A percentile compares a stretch with the other conserved stretches of the same genome.
These are phyloP conservation scores for Drosophila cracens DNA, from an alignment of 2,888 invertebrate genomes.

Conservation along the genomic window DNA sequence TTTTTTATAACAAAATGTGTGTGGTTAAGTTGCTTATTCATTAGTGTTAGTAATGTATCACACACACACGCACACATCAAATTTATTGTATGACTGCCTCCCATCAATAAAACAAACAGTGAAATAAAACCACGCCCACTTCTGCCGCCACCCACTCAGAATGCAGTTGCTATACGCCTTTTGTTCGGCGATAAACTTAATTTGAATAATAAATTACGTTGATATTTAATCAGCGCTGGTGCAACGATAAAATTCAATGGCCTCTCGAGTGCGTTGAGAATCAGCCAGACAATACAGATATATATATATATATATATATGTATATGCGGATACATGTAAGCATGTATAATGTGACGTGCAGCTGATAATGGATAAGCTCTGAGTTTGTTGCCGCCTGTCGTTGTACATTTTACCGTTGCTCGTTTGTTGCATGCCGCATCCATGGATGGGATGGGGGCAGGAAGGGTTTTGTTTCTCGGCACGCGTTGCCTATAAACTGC, in stretches of 20 bases:
- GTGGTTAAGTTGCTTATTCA: slow-evolving; percentile 54
- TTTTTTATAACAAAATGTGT: slow-evolving; percentile 62
- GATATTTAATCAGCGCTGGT: slow-evolving; percentile 75
- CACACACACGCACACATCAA: slow-evolving; percentile 37
- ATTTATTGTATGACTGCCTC: slow-evolving; percentile 55
- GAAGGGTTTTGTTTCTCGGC: slow-evolving; percentile 33
- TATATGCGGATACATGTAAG: slow-evolving; percentile 2
- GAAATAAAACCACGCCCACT: slow-evolving; percentile 4
- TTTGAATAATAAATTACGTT: slow-evolving; percentile 78
- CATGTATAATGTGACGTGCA: slow-evolving; percentile 53
- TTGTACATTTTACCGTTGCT: slow-evolving; percentile 11
- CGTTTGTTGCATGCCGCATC: slow-evolving; percentile 28
- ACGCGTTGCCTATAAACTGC: slow-evolving; percentile 76
- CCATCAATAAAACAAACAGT: slow-evolving; percentile 39
- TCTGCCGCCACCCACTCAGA: not conserved
- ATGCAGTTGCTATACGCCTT: slow-evolving; percentile 54
- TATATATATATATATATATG: not conserved
- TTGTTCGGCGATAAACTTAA: slow-evolving; percentile 76
- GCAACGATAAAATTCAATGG: slow-evolving; percentile 75
- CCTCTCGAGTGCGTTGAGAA: slow-evolving; percentile 44
- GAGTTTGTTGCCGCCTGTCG: slow-evolving; percentile 15
- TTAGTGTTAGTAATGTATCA: slow-evolving; percentile 51
- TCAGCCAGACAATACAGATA: slow-evolving; percentile 14
- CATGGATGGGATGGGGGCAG: not conserved
- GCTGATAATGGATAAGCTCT: slow-evolving; percentile 70